Conservation (phyloP, 1,140 invertebrate genomes). For the Saxidomus purpurata region DNA sequence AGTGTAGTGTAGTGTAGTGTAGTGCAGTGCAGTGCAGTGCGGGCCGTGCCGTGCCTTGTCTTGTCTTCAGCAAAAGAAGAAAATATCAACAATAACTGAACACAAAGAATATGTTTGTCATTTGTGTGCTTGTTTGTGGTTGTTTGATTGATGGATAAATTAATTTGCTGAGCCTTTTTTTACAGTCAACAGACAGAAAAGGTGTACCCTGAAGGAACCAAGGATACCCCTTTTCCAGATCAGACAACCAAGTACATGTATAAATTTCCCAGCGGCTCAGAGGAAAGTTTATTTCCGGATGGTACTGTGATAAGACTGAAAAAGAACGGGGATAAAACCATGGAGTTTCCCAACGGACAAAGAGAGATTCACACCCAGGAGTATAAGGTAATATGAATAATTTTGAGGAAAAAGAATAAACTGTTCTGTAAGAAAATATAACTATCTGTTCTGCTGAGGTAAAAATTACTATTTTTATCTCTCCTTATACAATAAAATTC, state of each 20-base stretch:
- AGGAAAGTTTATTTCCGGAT: conserved; percentile 88
- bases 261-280: conserved; percentile 85
- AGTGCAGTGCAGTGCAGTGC: too few relatives aligned
- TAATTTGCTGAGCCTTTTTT: too few relatives aligned
- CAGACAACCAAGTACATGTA: conserved; percentile 86
- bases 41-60: too few relatives aligned
- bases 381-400: conserved; percentile 90
- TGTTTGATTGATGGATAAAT: too few relatives aligned
- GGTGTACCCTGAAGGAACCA: conserved; percentile 92
- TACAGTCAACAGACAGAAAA: conserved; percentile 94
- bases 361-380: conserved; percentile 94
- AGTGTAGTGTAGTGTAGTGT: too few relatives aligned
- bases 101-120: too few relatives aligned
- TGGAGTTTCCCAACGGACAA: conserved; percentile 94
- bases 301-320: conserved; percentile 87
- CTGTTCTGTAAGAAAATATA: neutral
- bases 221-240: conserved; percentile 94
- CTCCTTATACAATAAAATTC: too few relatives aligned
- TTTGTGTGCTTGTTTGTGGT: too few relatives aligned
- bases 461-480: too few relatives aligned
- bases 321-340: conserved; percentile 84
- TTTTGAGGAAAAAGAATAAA: neutral
- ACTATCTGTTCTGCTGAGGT: neutral
- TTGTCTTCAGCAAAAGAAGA: too few relatives aligned
- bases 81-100: too few relatives aligned